These are phyloP conservation scores for Apus apus DNA, from an alignment of 2,113 vertebrate genomes.

Conservation along the genomic window DNA sequence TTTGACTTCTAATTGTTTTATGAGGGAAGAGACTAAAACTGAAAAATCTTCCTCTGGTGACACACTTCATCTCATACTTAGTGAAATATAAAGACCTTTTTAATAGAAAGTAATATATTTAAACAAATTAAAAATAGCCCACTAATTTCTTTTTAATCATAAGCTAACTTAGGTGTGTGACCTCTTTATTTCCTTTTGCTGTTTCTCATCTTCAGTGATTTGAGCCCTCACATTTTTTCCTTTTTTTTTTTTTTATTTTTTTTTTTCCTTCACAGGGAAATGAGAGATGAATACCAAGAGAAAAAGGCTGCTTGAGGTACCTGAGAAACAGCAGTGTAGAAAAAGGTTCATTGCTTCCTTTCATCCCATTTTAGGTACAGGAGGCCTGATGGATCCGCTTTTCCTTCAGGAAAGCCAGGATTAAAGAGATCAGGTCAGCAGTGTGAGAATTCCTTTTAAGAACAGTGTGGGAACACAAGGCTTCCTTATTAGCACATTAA, in stretches of 20 bases:
- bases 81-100: conserved; percentile 44
- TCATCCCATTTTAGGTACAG: conserved; percentile 22
- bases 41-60: conserved; percentile 45
- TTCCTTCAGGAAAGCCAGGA: conserved; percentile 58
- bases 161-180: conserved; percentile 57
- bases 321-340: conserved; percentile 5
- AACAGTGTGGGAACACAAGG: conserved; percentile 42
- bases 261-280: conserved; percentile 10
- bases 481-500: conserved; percentile 33
- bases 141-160: conserved; percentile 71
- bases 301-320: background rate
- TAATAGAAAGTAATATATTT: conserved; percentile 65
- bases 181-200: conserved; percentile 61
- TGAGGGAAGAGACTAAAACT: conserved; percentile 11
- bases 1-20: background rate
- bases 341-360: background rate
- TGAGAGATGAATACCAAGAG: conserved; percentile 4
- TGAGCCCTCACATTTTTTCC: background rate
- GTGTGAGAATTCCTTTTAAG: conserved; percentile 10
- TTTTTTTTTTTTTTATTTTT: background rate
- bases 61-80: conserved; percentile 57
- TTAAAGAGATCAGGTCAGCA: conserved; percentile 58
- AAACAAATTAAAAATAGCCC: conserved; percentile 69
- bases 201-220: conserved; percentile 36
- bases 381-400: conserved; percentile 29